Evolutionary conservation across 2,888 invertebrate species (phyloP).

Genomic region (Monopis laevigella): DNA sequence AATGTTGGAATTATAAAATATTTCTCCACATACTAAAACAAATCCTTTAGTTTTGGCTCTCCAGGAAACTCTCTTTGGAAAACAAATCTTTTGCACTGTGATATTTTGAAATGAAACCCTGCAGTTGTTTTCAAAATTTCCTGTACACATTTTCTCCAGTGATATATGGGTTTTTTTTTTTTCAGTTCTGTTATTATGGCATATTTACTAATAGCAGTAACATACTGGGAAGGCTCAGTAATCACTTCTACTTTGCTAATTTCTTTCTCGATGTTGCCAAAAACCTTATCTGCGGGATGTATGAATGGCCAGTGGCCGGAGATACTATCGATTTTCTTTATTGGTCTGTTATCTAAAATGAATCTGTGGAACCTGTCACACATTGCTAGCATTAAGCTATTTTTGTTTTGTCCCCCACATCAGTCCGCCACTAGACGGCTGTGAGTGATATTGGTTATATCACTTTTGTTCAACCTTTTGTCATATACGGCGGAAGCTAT

Average conservation of each 20-base stretch:
- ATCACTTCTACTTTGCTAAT: conserved; percentile 18
- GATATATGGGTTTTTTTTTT: conserved; percentile 12
- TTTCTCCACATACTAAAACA: conserved; percentile 18
- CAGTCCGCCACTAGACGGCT: conserved; percentile 21
- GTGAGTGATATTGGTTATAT: conserved; percentile 18
- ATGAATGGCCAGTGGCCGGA: conserved; percentile 22
- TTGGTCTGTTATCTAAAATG: conserved; percentile 16
- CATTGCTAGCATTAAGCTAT: conserved; percentile 24
- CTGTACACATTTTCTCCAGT: conserved; percentile 16
- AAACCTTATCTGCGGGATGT: conserved; percentile 21
- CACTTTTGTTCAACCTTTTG: conserved; percentile 15
- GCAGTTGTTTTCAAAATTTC: conserved; percentile 16
- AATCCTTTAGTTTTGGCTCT: too few relatives aligned
- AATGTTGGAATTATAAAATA: conserved; percentile 12
- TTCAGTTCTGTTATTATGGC: conserved; percentile 16
- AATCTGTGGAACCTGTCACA: conserved; percentile 21
- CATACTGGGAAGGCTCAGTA: conserved; percentile 18
- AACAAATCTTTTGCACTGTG: conserved; percentile 18
- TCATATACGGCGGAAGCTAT: conserved; percentile 19
- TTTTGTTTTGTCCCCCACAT: conserved; percentile 23
- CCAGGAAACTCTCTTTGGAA: conserved; percentile 17
- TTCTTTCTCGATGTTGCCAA: conserved; percentile 21
- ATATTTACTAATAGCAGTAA: conserved; percentile 18
- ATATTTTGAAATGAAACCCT: conserved; percentile 17
- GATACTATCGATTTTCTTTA: conserved; percentile 21